Evolutionary conservation across 2,888 invertebrate species (phyloP).

Genomic region (Eudasyphora cyanicolor): DNA sequence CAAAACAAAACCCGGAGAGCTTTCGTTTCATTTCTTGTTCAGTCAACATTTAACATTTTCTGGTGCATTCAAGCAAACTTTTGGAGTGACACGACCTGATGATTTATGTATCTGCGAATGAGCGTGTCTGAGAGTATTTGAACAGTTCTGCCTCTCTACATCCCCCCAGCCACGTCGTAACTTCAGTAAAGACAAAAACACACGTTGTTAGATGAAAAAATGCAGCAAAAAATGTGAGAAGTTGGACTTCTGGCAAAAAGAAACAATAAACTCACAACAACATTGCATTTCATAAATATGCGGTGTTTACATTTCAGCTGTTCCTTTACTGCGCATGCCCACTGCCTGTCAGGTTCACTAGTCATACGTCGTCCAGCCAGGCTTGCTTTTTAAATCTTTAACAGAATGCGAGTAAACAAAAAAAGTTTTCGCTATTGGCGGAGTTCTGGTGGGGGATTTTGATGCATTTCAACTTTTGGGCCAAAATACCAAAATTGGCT

Average conservation of each 20-base stretch:
- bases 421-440: neutral
- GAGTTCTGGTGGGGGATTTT: neutral
- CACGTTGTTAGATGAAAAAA: neutral
- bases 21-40: neutral
- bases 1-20: neutral
- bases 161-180: neutral
- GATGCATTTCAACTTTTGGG: neutral
- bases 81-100: neutral
- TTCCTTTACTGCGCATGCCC: neutral
- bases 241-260: neutral
- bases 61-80: conserved; percentile 23
- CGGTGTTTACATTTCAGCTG: neutral
- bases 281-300: neutral
- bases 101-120: neutral
- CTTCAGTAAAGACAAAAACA: neutral
- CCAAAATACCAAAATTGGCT: neutral
- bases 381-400: neutral
- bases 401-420: neutral
- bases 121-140: neutral
- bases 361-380: no score
- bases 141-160: no score
- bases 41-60: conserved; percentile 27
- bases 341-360: no score
- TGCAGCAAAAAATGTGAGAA: neutral
- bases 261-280: no score